Evolutionary conservation across 1,140 invertebrate species (phyloP).

Genomic region (Drosophila bocki): DNA sequence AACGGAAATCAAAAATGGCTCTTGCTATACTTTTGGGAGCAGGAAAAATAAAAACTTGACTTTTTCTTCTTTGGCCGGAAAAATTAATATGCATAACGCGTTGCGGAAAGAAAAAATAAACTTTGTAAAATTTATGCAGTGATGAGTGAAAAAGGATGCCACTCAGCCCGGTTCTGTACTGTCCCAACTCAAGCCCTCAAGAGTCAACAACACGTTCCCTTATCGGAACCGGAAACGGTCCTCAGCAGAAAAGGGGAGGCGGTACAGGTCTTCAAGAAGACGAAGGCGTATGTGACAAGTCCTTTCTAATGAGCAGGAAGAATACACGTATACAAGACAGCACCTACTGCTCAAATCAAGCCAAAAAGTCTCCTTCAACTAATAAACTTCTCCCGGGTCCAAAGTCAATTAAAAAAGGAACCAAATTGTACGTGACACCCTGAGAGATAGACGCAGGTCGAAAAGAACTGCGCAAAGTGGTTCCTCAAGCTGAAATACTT

Average conservation of each 20-base stretch:
- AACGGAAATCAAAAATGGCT: not conserved
- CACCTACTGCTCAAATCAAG: conserved; percentile 72
- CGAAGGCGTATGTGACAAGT: conserved; percentile 75
- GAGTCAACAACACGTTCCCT: conserved; percentile 56
- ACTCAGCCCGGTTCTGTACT: conserved; percentile 13
- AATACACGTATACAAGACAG: conserved; percentile 24
- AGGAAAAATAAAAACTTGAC: conserved; percentile 35
- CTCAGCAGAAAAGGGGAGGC: conserved; percentile 1
- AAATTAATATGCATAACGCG: conserved; percentile 82
- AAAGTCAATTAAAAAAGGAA: conserved; percentile 83
- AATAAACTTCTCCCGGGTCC: conserved; percentile 64
- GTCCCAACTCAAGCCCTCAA: conserved; percentile 13
- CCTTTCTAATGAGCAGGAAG: conserved; percentile 71
- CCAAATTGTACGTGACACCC: conserved; percentile 74
- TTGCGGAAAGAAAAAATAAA: conserved; percentile 71
- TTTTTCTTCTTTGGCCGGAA: conserved; percentile 12
- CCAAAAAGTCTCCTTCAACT: conserved; percentile 48
- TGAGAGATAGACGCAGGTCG: conserved; percentile 43
- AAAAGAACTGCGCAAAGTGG: conserved; percentile 27
- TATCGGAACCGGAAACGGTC: conserved; percentile 59
- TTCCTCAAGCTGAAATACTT: conserved; percentile 49
- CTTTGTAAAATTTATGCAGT: conserved; percentile 78
- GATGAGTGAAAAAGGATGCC: conserved; percentile 82
- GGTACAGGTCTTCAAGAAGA: conserved; percentile 47
- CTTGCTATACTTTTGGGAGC: conserved; percentile 5